Base-by-base conservation (phyloP, 23 tunicate species). In the Styela plicata region DNA sequence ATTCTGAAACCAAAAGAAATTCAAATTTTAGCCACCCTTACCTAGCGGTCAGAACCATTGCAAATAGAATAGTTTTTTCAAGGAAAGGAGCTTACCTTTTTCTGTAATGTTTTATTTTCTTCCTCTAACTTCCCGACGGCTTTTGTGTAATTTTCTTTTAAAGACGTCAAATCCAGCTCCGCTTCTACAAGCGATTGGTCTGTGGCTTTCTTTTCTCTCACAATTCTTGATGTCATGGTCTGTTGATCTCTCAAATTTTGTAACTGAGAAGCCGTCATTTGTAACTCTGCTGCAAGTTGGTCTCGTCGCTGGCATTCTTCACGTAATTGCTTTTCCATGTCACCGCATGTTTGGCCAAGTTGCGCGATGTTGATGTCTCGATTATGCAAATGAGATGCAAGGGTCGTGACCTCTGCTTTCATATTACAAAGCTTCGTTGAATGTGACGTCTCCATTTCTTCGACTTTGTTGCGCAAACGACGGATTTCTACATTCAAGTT, bases 381-480 rank as follows among this genome's bases (percentile, higher is more conserved):
- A 21, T 84, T 89, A 61, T 91, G 97, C 18, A 91, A 69, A 64
- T 83, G 90, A 28, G 87, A 63, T 16, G 97, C 52, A 24, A 91
- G 74, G 22, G 78, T 91, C 18, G 90, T 91, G 79, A 91, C 97
- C 26, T 91, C 97, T 5, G 87, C 89, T 85, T 88, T 93, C 89
- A 93, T 88, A 23, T 84, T 83, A 37, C 90, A 82, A 1, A 93
- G 82, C 61, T 88, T 91, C 1, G 98, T 76, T 0, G 98, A 88
- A 70, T 93, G 98, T 23, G 98, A 84, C 22, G 86, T 70, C 70
- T 88, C 92, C 98, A 93, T 93, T 23, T 85, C 90, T 75, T 88
- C 90, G 18, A 93, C 74, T 31, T 93, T 93, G 2, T 57, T 75
- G 31, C 83, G 75, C n/a, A 93, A 64, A 26, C 80, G 68, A 16